These are phyloP conservation scores for Atherix ibis DNA, from an alignment of 2,888 invertebrate genomes.

Conservation along the genomic window DNA sequence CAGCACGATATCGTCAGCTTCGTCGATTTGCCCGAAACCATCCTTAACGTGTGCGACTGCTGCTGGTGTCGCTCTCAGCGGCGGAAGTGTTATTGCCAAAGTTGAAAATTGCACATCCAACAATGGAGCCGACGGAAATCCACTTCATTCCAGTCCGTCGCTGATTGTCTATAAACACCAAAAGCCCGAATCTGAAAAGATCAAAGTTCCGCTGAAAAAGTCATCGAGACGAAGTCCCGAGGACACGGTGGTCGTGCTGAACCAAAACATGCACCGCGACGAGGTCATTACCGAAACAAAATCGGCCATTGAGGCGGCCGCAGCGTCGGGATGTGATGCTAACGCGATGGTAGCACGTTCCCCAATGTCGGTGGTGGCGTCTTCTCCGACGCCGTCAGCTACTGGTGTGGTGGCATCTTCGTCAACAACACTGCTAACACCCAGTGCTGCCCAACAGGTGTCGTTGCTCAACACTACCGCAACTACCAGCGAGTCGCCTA, in stretches of 20 bases:
- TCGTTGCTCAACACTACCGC: too few relatives aligned
- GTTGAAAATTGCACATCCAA: constrained; percentile 8
- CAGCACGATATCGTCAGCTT: too few relatives aligned
- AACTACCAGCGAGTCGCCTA: not conserved
- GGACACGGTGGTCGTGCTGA: constrained; percentile 16
- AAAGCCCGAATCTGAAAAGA: constrained; percentile 15
- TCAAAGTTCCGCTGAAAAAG: constrained; percentile 21
- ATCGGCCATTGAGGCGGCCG: not conserved
- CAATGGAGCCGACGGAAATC: constrained; percentile 4
- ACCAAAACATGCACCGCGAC: constrained; percentile 12
- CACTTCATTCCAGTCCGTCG: constrained; percentile 4
- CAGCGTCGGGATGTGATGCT: too few relatives aligned
- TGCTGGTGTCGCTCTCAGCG: constrained; percentile 5
- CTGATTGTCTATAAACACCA: constrained; percentile 7
- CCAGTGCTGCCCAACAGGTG: too few relatives aligned
- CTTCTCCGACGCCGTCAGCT: not conserved
- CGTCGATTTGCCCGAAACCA: too few relatives aligned
- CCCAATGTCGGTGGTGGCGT: too few relatives aligned
- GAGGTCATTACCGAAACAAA: constrained; percentile 9
- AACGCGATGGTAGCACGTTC: too few relatives aligned
- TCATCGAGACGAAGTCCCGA: constrained; percentile 20
- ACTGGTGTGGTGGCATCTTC: too few relatives aligned
- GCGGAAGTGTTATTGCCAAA: constrained; percentile 16
- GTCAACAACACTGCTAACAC: too few relatives aligned
- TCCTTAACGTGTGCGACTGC: not conserved